Conservation (phyloP, 2,888 invertebrate species). For the Synergus umbraculus region DNA sequence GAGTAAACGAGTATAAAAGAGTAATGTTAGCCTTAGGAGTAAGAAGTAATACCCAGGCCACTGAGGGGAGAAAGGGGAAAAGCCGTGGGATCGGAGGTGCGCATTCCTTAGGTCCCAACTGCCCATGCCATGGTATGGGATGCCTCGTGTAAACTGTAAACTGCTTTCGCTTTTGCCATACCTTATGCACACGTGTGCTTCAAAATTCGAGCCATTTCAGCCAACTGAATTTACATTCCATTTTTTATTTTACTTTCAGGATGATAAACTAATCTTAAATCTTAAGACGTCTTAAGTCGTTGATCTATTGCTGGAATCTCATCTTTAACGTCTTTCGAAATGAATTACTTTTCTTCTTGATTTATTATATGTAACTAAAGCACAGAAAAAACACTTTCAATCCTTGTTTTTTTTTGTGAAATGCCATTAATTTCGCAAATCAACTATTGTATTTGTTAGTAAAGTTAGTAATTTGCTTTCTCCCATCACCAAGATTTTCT, state of each 20-base stretch:
- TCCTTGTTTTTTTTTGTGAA: no score
- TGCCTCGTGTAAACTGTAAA: slow-evolving; percentile 59
- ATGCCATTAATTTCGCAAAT: background rate
- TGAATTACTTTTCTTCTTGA: background rate
- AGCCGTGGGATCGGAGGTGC: slow-evolving; percentile 77
- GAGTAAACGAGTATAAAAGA: slow-evolving; percentile 34
- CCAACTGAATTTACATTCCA: slow-evolving; percentile 18
- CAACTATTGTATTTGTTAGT: background rate
- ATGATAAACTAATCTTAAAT: slow-evolving; percentile 25
- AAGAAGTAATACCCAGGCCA: slow-evolving; percentile 50
- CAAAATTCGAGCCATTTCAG: slow-evolving; percentile 30
- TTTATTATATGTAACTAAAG: background rate
- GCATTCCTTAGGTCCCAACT: slow-evolving; percentile 74
- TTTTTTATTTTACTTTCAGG: slow-evolving; percentile 13
- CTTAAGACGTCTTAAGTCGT: background rate
- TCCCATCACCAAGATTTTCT: background rate
- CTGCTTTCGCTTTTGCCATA: slow-evolving; percentile 28
- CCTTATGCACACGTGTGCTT: slow-evolving; percentile 29
- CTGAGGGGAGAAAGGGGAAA: slow-evolving; percentile 63
- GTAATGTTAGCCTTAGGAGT: slow-evolving; percentile 49
- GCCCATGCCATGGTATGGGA: slow-evolving; percentile 68
- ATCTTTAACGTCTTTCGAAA: slow-evolving; percentile 14
- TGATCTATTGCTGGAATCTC: background rate
- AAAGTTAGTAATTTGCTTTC: background rate
- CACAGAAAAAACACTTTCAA: no score